Evolutionary conservation across 2,113 vertebrate species (phyloP), one percentile per base, ranked within the genome.

Genomic region (Colaptes auratus): DNA sequence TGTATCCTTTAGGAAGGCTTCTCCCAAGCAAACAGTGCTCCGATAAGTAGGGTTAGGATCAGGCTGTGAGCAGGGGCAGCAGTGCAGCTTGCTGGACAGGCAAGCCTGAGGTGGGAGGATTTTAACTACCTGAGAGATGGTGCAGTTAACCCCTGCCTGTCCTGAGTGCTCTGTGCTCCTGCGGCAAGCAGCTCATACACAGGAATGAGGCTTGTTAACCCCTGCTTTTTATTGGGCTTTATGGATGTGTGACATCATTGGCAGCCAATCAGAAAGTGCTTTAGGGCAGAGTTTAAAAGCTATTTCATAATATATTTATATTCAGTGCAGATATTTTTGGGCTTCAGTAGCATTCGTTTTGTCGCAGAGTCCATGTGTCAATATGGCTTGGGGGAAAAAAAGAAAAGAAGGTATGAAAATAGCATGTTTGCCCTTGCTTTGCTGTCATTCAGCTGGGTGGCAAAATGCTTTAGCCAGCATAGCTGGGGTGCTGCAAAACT

Each of bases 241-340:
- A 60, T 88, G 85, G 70, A 74, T 79, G 85, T 39, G 82, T 94
- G 92, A 82, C 82, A 58, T 86, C 74, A 74, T 10, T 25, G 80
- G 82, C 84, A 86, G 46, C 93, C 50, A 69, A 74, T 59, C 63
- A 75, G 30, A 6, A 46, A 21, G 31, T 24, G 80, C 59, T 50
- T 60, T 6, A 50, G 36, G 85, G 60, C 93, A 81, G 16, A 82
- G 42, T 93, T 94, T 87, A 77, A 60, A 88, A 77, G 72, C 90
- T 82, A 72, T 94, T 92, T 85, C 93, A 95, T 91, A 69, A 91
- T 63, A 42, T 84, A 94, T 94, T 94, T 90, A 93, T 90, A 92
- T 94, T 92, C 94, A 27, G 91, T 30, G 91, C 92, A 79, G 92
- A 70, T 93, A 95, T 95, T 89, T 88, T 77, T 17, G 90, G 90